Conservation (phyloP, 2,113 vertebrate genomes). For the Onychorhynchus coronatus region DNA sequence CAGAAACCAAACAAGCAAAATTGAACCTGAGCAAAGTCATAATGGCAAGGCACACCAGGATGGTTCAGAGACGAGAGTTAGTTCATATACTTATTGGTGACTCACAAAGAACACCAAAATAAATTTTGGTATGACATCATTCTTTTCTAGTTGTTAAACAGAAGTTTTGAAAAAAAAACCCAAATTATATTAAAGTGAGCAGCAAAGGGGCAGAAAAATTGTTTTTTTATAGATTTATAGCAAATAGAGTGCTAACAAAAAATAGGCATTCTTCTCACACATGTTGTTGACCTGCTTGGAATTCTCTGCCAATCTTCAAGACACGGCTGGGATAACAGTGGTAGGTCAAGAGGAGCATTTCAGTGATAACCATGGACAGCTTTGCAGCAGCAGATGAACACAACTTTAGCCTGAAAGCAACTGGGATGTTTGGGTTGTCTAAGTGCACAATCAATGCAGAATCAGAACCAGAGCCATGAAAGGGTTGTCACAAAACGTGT, state of each 20-base stretch:
- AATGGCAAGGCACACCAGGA: background rate
- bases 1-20: background rate
- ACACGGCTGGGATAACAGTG: fast-evolving
- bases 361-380: background rate
- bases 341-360: background rate
- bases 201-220: background rate
- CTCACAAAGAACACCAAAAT: background rate
- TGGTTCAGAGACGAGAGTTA: background rate
- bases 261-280: background rate
- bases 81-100: background rate
- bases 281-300: background rate
- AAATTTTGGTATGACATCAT: background rate
- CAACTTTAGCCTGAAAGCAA: background rate
- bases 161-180: background rate
- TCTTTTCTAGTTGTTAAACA: background rate
- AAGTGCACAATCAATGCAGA: background rate
- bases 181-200: background rate
- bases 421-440: background rate
- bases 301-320: background rate
- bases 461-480: background rate
- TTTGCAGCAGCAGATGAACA: background rate
- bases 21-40: background rate
- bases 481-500: fast-evolving
- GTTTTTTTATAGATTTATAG: background rate
- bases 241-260: background rate